These are phyloP conservation scores for Anoplolepis gracilipes DNA, from an alignment of 1,140 invertebrate genomes.

Conservation along the genomic window DNA sequence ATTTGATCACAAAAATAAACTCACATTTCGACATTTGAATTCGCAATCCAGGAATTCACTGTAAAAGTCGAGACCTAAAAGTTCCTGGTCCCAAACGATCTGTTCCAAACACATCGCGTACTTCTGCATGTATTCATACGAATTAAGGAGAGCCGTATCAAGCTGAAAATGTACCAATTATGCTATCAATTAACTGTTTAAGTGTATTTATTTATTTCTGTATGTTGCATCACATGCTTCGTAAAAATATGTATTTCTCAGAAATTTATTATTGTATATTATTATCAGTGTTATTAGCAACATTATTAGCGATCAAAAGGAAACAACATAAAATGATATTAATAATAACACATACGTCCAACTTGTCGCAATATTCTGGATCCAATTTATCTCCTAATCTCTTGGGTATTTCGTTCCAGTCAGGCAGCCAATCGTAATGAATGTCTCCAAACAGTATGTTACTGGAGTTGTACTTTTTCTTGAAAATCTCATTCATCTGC, in stretches of 20 bases:
- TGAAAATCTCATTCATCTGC: slow-evolving; percentile 86
- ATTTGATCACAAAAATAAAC: slow-evolving; percentile 56
- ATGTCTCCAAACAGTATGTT: too few species aligned
- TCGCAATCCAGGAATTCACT: slow-evolving; percentile 87
- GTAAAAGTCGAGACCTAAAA: slow-evolving; percentile 83
- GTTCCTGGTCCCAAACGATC: slow-evolving; percentile 88
- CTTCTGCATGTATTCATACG: slow-evolving; percentile 88
- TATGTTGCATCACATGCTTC: background rate
- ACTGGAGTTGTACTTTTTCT: slow-evolving; percentile 50
- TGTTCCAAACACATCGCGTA: slow-evolving; percentile 90
- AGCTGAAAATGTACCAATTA: slow-evolving; percentile 84
- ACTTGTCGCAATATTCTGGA: slow-evolving; percentile 81
- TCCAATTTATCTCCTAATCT: slow-evolving; percentile 83
- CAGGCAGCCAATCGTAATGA: slow-evolving; percentile 86
- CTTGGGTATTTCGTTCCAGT: slow-evolving; percentile 85
- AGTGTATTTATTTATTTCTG: background rate
- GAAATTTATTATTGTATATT: background rate
- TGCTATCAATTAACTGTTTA: background rate
- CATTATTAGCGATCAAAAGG: background rate
- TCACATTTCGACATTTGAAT: slow-evolving; percentile 87
- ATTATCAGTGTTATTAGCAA: background rate
- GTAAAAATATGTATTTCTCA: background rate
- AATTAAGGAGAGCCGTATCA: slow-evolving; percentile 85
- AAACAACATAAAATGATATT: slow-evolving; percentile 9
- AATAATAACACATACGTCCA: slow-evolving; percentile 81